phyloP scores from a whole-genome alignment of 2,113 vertebrate species.

The Cnemophilus loriae region DNA sequence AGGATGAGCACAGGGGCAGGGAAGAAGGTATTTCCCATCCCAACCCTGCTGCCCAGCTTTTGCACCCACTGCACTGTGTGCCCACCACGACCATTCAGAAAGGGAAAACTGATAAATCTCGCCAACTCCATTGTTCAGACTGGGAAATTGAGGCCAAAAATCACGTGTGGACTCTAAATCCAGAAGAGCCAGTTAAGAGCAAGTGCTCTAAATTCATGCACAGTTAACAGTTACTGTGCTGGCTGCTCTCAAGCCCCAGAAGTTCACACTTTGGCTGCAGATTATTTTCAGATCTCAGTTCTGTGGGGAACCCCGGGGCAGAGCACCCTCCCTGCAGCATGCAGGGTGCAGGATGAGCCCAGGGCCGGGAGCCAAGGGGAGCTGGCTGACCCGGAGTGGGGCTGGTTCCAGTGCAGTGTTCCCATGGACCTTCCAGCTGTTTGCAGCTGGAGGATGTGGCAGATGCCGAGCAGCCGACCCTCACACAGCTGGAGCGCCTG shows the following conservation, averaged over 20 bases:
- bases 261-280: not conserved
- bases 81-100: accelerated
- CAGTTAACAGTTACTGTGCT: not conserved
- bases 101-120: not conserved
- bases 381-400: not conserved
- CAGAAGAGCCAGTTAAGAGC: not conserved
- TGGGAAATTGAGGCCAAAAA: not conserved
- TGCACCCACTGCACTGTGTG: accelerated
- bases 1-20: not conserved
- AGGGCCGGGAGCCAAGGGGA: accelerated
- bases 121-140: not conserved
- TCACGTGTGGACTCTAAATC: not conserved
- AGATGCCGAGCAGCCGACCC: not conserved
- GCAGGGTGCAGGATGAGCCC: not conserved
- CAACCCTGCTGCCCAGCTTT: accelerated
- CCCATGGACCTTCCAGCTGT: not conserved
- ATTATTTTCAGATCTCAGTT: not conserved
- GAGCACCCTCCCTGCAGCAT: not conserved
- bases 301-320: not conserved
- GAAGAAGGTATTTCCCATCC: not conserved
- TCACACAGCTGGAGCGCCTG: not conserved
- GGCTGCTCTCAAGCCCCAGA: not conserved
- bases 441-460: not conserved
- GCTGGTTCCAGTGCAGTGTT: not conserved
- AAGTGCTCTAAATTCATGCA: not conserved